Evolutionary conservation across 2,888 invertebrate species (phyloP), one percentile per base, ranked within the genome.

Genomic region (Elaeidobius kamerunicus): DNA sequence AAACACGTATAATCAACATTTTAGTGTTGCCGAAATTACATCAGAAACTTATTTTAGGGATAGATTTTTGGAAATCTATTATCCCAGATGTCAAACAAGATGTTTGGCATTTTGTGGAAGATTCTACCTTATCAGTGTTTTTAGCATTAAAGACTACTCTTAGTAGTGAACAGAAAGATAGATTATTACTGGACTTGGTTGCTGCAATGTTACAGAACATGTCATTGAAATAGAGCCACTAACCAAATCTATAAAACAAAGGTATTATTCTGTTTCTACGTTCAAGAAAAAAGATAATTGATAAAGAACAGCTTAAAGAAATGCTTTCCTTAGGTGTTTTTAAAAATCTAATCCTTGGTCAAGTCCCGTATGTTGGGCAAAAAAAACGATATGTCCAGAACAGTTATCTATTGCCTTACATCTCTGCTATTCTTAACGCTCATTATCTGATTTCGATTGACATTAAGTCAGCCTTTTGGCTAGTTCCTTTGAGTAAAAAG

Each of bases 301-400:
- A 57, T 23, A n/a, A n/a, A n/a, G 18, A 38, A n/a, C 49, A 49
- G 16, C 20, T 56, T 1, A 28, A 53, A 2, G 27, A 51, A 12
- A 54, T 57, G 57, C 15, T 57, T 7, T n/a, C 28, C 4, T 11
- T 36, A 19, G 46, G 43, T 1, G 60, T 67, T 1, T 55, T 68
- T 2, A 63, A 66, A 45, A 57, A 55, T 1, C 64, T 62, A 0
- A 49, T 19, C 54, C 59, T 0, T 67, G 65, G 65, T 58, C 61
- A 1, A 60, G 62, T 1, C 63, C 65, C 0, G 61, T 64, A 0
- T 47, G 64, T 2, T 51, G 67, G 1, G 55, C 64, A n/a, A n/a
- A n/a, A n/a, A n/a, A n/a, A n/a, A n/a, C n/a, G n/a, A n/a, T n/a
- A n/a, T n/a, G n/a, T n/a, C n/a, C n/a, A n/a, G n/a, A n/a, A n/a